Evolutionary conservation across 2,888 invertebrate genomes (phyloP), one percentile per base, ranked within the genome.

Genomic region (Cephus nigrinus): DNA sequence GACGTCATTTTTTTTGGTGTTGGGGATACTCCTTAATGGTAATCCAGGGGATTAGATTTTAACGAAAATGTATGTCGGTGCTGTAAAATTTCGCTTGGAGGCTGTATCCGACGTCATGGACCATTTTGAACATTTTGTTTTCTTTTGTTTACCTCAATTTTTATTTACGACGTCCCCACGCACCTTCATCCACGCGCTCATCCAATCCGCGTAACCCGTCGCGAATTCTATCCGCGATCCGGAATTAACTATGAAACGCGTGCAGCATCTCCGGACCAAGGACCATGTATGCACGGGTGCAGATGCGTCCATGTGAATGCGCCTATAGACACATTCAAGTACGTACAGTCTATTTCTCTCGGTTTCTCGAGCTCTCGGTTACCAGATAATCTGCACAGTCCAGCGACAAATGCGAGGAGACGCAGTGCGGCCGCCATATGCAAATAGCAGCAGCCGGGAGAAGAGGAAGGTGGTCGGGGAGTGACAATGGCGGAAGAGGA

Each of bases 11-110:
- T 36, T 40, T 15, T 80, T 35, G 34, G 80, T 81, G 79, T 81
- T 83, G 77, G 72, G 81, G 35, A 78, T 78, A 55, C 79, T 79
- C 76, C 76, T 79, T 81, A 83, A 82, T 75, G 83, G 78, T 79
- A 79, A 81, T 83, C 83, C 81, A 75, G 75, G 74, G 74, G 68
- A 77, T 79, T 36, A 35, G 68, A 68, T 23, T 71, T 74, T 75
- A 69, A 31, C 76, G 77, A 80, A 77, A 76, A 68, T 75, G 2
- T 5, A 40, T 40, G 2, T 5, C 23, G 1, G 4, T 36, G 15
- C 4, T 36, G 0, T 15, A 36, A 15, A 36, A 4, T 15, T 12
- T 36, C 4, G 0, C 12, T 4, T 4, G 36, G 36, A 36, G 0
- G 15, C 15, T 15, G 12, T 15, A 36, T 15, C 15, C 1, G 15